These are phyloP conservation scores for Nothocercus nigrocapillus DNA, from an alignment of 2,113 vertebrate species.

Conservation along the genomic window DNA sequence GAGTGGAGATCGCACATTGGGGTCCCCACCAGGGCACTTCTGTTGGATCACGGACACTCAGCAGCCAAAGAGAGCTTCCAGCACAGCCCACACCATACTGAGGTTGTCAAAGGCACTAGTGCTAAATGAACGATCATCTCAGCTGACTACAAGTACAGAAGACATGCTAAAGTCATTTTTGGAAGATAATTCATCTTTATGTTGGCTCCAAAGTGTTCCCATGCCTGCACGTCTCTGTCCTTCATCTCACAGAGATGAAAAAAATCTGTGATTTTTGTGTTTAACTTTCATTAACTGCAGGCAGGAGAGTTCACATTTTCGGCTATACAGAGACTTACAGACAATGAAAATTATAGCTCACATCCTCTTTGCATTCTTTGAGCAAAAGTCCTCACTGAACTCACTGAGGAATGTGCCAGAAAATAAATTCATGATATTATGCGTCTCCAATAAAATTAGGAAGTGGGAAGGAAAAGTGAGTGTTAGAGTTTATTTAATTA, in stretches of 20 bases:
- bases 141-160: neutral
- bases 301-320: neutral
- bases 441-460: slow-evolving; percentile 35
- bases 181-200: neutral
- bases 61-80: neutral
- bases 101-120: neutral
- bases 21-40: neutral
- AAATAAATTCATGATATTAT: slow-evolving; percentile 23
- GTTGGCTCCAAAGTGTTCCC: neutral
- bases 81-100: neutral
- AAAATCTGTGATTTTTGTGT: slow-evolving; percentile 5
- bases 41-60: rapidly evolving
- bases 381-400: slow-evolving; percentile 9
- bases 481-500: neutral
- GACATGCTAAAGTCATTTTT: neutral
- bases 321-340: neutral
- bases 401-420: neutral
- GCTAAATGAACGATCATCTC: neutral
- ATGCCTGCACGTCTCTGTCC: neutral
- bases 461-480: neutral
- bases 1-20: neutral
- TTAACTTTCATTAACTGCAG: slow-evolving; percentile 14
- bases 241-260: slow-evolving; percentile 11
- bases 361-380: slow-evolving; percentile 10
- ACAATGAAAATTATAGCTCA: slow-evolving; percentile 39